phyloP scores from a whole-genome alignment of 2,797 vertebrate species.

The Aphelocoma californica region DNA sequence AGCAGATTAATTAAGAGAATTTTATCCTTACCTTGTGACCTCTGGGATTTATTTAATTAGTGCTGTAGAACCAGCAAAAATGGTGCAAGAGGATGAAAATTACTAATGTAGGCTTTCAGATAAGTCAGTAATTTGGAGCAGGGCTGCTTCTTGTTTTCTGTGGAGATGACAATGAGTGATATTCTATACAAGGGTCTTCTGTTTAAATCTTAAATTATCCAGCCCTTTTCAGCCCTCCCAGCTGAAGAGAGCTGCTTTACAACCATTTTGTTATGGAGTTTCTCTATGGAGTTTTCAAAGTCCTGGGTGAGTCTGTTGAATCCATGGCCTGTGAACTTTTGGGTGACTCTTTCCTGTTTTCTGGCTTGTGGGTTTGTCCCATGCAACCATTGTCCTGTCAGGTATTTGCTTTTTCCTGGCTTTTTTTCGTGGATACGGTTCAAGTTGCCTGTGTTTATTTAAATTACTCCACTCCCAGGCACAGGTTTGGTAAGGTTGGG shows the following conservation, averaged over 20 bases:
- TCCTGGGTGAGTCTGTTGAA: not conserved
- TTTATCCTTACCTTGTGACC: conserved; percentile 51
- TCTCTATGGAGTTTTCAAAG: not conserved
- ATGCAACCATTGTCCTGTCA: accelerated
- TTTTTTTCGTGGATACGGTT: accelerated
- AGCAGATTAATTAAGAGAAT: conserved; percentile 58
- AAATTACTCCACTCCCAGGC: not conserved
- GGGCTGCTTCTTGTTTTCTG: not conserved
- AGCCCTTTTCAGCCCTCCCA: not conserved
- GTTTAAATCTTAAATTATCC: not conserved
- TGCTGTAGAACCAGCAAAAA: not conserved
- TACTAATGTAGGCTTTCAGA: not conserved
- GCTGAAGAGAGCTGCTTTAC: not conserved
- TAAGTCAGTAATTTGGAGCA: not conserved
- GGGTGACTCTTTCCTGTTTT: not conserved
- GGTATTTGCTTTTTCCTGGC: not conserved
- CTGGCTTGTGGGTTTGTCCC: not conserved
- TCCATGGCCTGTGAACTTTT: not conserved
- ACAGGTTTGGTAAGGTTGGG: not conserved
- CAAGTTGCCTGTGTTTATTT: not conserved
- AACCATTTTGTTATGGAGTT: not conserved
- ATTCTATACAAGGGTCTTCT: not conserved
- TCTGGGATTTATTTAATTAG: conserved; percentile 65
- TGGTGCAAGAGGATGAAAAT: not conserved
- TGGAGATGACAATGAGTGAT: not conserved